Base-by-base conservation (phyloP, 2,888 invertebrate genomes). In the Seira ritae region DNA sequence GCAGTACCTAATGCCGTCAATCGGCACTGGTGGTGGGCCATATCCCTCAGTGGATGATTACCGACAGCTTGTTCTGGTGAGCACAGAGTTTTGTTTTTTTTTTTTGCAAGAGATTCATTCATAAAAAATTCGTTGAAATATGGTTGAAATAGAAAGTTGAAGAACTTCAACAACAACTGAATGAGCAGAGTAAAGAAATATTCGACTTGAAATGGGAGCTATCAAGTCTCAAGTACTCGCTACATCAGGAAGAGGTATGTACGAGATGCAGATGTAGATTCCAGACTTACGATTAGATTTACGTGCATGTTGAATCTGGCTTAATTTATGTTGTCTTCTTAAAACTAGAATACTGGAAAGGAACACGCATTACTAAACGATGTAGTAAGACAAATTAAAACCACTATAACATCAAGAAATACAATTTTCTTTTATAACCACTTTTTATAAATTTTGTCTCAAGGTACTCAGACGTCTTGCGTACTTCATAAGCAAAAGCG, bases 191-290 rank as follows among this genome's bases (percentile, higher is more conserved):
- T 22, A 55, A 22, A 72, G 72, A 72, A 24, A 72, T 72, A 15
- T 72, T 72, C 31, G 72, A 72, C 60, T 24, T 72, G 60, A 55
- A 42, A 60, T 72, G 72, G 72, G 72, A 72, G 31, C 60, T 72
- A 17, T 72, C 72, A 17, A 72, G 46, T 60, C 55, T 72, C n/a
- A 55, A 31, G 24, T 22, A 60, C 23, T 23, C 24, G 15, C 17
- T 72, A 42, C 17, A 23, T 60, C 24, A 37, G 1, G 72, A 72
- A 60, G 60, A 60, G 72, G 72, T 72, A 24, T 0, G 24, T 6
- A 0, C n/a, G 19, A 17, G 15, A 15, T 67, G 67, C 19, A 67
- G 6, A 17, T 23, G 23, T 69, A 15, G 66, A 8, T 20, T 66
- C 20, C 31, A n/a, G n/a, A n/a, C n/a, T n/a, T 42, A 42, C 4